A percentile compares a stretch with the other conserved stretches of the same genome.
Conservation (phyloP, 2,113 vertebrate genomes). For the Sturnus vulgaris region DNA sequence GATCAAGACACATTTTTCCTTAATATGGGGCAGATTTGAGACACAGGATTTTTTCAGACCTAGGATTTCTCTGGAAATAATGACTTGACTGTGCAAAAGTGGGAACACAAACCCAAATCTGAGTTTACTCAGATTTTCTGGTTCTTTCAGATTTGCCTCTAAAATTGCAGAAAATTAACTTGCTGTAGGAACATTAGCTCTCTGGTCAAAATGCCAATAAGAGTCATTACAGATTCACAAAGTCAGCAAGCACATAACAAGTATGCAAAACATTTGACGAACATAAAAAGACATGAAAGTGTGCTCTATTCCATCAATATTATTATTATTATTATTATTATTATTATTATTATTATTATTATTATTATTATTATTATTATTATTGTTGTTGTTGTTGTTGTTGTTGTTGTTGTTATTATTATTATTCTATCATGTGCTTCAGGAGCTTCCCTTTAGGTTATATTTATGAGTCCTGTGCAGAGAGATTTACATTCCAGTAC, state of each 20-base stretch:
- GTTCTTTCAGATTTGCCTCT: background rate
- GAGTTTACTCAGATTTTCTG: background rate
- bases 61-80: background rate
- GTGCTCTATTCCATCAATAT: background rate
- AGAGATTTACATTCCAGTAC: background rate
- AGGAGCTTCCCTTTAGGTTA: background rate
- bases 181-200: background rate
- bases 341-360: too few species aligned
- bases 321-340: background rate
- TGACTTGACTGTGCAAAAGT: background rate
- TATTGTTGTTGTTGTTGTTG: too few species aligned
- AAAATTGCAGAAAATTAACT: background rate
- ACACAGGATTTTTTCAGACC: background rate
- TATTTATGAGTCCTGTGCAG: background rate
- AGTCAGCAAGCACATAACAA: background rate
- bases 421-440: rapidly evolving
- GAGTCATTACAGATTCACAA: background rate
- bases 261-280: background rate
- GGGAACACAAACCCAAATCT: background rate
- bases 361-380: too few species aligned
- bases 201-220: background rate
- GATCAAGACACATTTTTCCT: background rate
- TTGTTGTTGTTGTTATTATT: background rate
- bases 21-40: background rate
- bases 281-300: background rate